Base-by-base conservation (phyloP, 1,140 invertebrate species). In the Atta cephalotes region DNA sequence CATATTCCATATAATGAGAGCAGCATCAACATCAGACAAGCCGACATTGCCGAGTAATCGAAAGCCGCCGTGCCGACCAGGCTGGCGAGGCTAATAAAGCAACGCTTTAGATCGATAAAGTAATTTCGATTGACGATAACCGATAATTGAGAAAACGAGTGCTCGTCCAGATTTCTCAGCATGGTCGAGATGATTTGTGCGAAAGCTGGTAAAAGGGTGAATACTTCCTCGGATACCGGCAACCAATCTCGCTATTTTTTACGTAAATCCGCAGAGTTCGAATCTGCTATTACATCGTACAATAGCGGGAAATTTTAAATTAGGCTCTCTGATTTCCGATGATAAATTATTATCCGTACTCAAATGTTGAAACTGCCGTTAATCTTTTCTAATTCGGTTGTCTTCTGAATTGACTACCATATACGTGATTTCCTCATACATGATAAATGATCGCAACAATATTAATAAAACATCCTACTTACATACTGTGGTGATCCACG, bases 1-100 rank as follows among this genome's bases (percentile, higher is more conserved):
- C 92, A 93, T 94, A 94, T 93, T 93, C 92, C 92, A 92, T 88
- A 93, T 94, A 94, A 94, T 94, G 93, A 94, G 89, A 87, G 89
- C 89, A 90, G 81, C 86, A 87, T 53, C 91, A 85, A 94, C 91
- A 94, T 93, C 93, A 93, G 89, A 91, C 91, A 91, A 86, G 91
- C 91, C 90, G 91, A 93, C 88, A 92, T 82, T 90, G 92, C 89
- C 92, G 85, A 89, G 93, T 94, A 94, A 94, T 94, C 94, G 92
- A 94, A 94, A 94, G 91, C 88, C 89, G 89, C 89, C 88, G 77
- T 18, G 87, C 81, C 78, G 87, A 86, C 39, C 87, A 85, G 87
- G 60, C 81, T 77, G 80, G 88, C 58, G 81, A 80, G 66, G 68
- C 82, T 65, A 74, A 82, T 82, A 39, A 53, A 80, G 77, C 65